phyloP scores from a whole-genome alignment of 1,140 invertebrate genomes.

The Choristoneura fumiferana region DNA sequence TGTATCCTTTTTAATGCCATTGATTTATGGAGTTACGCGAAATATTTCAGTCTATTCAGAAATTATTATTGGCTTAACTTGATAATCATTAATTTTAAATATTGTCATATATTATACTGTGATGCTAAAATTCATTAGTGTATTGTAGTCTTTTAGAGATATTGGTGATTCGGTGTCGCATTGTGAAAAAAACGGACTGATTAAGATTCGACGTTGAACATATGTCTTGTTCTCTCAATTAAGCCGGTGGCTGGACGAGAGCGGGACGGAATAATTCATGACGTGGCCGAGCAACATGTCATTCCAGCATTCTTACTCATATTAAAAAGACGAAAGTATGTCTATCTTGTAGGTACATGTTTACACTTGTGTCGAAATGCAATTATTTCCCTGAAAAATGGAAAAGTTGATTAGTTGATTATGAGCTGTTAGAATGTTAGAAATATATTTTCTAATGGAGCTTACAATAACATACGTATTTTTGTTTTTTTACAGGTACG shows the following conservation, averaged over 20 bases:
- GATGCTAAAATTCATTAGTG: too few species aligned
- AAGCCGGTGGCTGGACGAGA: constrained; percentile 55
- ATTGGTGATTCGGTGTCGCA: not conserved
- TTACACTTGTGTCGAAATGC: too few species aligned
- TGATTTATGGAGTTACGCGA: constrained; percentile 35
- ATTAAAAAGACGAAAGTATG: too few species aligned
- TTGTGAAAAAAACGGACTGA: constrained; percentile 3
- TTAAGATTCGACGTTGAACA: constrained; percentile 49
- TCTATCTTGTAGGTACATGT: too few species aligned
- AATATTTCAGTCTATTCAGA: constrained; percentile 34
- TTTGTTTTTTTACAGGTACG: constrained; percentile 36
- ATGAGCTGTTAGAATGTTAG: too few species aligned
- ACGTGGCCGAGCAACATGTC: constrained; percentile 47
- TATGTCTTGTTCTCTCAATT: constrained; percentile 64
- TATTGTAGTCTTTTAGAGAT: too few species aligned
- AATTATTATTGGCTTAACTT: constrained; percentile 22
- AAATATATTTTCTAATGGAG: too few species aligned
- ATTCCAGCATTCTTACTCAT: constrained; percentile 23
- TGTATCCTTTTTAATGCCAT: constrained; percentile 61
- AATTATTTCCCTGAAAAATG: too few species aligned
- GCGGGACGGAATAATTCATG: constrained; percentile 61
- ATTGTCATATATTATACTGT: too few species aligned
- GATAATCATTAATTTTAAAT: too few species aligned
- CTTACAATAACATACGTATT: not conserved
- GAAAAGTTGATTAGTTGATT: too few species aligned